phyloP scores from a whole-genome alignment of 23 tunicate species.

The Ascidia mentula region DNA sequence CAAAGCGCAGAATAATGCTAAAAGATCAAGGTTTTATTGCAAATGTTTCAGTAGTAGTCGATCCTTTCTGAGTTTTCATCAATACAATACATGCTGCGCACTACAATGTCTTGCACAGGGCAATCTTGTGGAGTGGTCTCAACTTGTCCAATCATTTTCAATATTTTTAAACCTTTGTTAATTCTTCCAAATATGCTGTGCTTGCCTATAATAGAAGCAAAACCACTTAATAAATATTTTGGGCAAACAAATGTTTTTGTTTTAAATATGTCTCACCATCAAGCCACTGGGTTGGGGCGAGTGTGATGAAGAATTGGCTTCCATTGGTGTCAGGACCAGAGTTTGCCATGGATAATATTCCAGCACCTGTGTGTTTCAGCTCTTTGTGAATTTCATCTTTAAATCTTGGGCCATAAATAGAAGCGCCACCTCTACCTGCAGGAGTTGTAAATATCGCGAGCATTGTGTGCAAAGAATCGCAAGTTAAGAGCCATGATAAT shows the following conservation, averaged over 20 bases:
- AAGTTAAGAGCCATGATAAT: too few relatives aligned
- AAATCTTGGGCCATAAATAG: slow-evolving; percentile 89
- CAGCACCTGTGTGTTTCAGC: slow-evolving; percentile 96
- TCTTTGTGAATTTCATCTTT: slow-evolving; percentile 93
- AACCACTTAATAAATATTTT: background rate
- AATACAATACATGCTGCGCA: slow-evolving; percentile 53
- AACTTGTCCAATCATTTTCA: slow-evolving; percentile 85
- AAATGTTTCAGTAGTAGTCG: slow-evolving; percentile 22
- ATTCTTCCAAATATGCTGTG: slow-evolving; percentile 98
- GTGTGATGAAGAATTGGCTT: slow-evolving; percentile 92
- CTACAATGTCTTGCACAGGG: slow-evolving; percentile 73
- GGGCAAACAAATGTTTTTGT: background rate
- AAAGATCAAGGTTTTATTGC: too few relatives aligned
- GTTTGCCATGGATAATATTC: slow-evolving; percentile 99
- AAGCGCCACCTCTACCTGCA: slow-evolving; percentile 95
- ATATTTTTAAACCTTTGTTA: slow-evolving; percentile 74
- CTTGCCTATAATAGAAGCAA: slow-evolving; percentile 30
- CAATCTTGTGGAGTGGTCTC: slow-evolving; percentile 69
- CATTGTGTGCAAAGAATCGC: too few relatives aligned
- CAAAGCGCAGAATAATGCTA: too few relatives aligned
- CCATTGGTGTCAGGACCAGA: slow-evolving; percentile 97
- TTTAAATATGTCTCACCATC: slow-evolving; percentile 57
- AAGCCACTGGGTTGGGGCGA: slow-evolving; percentile 98
- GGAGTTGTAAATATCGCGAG: too few relatives aligned
- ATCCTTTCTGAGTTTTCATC: slow-evolving; percentile 38